Percentiles rank a stretch among this genome's conserved stretches.
Evolutionary conservation across 2,113 vertebrate species (phyloP).

Genomic region (Paramormyrops kingsleyae): DNA sequence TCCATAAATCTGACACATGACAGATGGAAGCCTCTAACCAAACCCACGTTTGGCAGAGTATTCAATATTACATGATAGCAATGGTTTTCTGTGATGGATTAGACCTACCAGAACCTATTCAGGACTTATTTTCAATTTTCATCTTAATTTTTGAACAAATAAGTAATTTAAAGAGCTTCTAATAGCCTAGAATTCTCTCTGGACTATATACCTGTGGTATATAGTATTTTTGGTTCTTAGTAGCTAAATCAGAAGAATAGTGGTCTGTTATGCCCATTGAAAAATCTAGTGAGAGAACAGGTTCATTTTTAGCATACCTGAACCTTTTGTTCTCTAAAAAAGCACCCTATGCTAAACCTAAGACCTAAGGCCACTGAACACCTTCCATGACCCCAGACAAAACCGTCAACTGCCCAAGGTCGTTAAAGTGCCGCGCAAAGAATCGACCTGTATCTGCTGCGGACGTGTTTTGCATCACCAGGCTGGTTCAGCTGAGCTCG

Average conservation of each 20-base stretch:
- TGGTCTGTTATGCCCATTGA: not conserved
- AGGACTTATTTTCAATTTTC: not conserved
- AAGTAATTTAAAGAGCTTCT: not conserved
- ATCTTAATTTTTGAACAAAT: not conserved
- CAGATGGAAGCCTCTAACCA: not conserved
- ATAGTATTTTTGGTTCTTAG: not conserved
- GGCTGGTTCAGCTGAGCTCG: not conserved
- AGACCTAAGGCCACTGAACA: not conserved
- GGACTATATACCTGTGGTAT: not conserved
- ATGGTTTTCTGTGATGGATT: not conserved
- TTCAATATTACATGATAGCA: not conserved
- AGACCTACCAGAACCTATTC: not conserved
- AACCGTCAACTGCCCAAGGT: not conserved
- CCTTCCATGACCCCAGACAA: not conserved
- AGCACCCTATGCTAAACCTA: not conserved
- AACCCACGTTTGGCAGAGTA: not conserved
- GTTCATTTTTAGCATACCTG: not conserved
- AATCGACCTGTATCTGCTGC: not conserved
- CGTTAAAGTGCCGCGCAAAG: not conserved
- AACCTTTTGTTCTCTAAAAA: not conserved
- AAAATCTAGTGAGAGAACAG: not conserved
- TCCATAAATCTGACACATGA: not conserved
- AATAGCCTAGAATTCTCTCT: not conserved
- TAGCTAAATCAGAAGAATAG: not conserved
- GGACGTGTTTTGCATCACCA: not conserved